Percentiles rank a stretch among this genome's conserved stretches.
Conservation (phyloP, 2,888 invertebrate genomes). For the Steinernema carpocapsae region DNA sequence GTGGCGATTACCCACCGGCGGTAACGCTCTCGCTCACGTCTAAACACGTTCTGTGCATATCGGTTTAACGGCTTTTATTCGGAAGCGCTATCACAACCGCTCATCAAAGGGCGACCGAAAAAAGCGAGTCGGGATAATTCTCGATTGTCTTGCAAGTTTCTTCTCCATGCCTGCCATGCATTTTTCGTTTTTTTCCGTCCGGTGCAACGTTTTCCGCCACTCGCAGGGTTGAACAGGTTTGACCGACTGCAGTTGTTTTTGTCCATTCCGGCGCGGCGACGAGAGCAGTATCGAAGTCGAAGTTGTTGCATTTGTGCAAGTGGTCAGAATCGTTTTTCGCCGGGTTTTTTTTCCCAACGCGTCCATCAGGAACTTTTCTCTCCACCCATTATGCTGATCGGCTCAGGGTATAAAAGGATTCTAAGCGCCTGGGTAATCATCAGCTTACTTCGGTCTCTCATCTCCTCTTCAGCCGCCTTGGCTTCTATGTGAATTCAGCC, state of each 20-base stretch:
- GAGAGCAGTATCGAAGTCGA: too few relatives aligned
- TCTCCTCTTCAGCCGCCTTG: too few relatives aligned
- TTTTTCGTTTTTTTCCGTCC: neutral
- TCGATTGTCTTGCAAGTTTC: neutral
- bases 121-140: neutral
- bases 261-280: too few relatives aligned
- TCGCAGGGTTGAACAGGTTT: neutral
- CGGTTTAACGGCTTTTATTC: slow-evolving; percentile 17
- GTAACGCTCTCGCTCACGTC: slow-evolving; percentile 21
- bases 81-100: slow-evolving; percentile 15
- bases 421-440: neutral
- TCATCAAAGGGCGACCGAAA: neutral
- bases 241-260: neutral
- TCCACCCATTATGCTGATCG: neutral
- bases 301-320: neutral
- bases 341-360: neutral
- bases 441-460: too few relatives aligned
- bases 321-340: neutral
- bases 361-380: neutral
- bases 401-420: neutral
- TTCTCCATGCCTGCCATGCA: neutral
- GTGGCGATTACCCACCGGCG: slow-evolving; percentile 27
- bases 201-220: neutral
- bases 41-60: slow-evolving; percentile 16
- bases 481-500: too few relatives aligned